Percentiles rank a stretch among this genome's conserved stretches.
Evolutionary conservation across 2,888 invertebrate species (phyloP).

Genomic region (Tetragonisca angustula): DNA sequence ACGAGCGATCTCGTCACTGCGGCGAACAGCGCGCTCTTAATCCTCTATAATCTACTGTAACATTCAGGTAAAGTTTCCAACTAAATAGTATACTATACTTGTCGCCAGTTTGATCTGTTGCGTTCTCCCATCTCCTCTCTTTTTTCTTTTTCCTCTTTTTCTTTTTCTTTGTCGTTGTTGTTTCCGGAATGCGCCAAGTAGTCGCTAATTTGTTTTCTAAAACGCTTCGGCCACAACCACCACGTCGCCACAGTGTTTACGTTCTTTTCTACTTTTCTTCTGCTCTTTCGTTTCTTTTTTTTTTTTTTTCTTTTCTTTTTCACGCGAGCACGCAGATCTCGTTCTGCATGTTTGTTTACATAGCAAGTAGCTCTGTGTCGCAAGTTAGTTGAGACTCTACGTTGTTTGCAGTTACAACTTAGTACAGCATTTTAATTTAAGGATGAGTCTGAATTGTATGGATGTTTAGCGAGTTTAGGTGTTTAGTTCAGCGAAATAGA

Average conservation of each 20-base stretch:
- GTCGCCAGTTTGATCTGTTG: constrained; percentile 12
- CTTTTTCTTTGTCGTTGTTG: too few relatives aligned
- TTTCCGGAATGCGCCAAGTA: constrained; percentile 13
- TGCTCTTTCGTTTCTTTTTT: background rate
- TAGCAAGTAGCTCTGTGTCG: background rate
- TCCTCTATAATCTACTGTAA: constrained; percentile 33
- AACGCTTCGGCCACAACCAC: background rate
- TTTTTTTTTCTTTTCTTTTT: too few relatives aligned
- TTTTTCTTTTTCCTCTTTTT: background rate
- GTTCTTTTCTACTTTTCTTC: background rate
- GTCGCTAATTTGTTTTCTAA: background rate
- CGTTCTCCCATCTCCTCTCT: background rate
- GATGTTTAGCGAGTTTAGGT: background rate
- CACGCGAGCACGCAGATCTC: background rate
- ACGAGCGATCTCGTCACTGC: constrained; percentile 22
- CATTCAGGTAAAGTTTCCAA: constrained; percentile 22
- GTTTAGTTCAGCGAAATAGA: too few relatives aligned
- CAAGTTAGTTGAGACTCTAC: too few relatives aligned
- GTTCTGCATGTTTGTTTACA: background rate
- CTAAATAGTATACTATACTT: constrained; percentile 8
- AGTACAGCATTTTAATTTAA: background rate
- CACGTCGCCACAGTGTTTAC: background rate
- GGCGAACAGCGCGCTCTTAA: constrained; percentile 35
- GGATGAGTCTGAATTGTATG: background rate
- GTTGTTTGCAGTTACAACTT: background rate